Evolutionary conservation across 2,113 vertebrate species (phyloP).

Genomic region (Nibea albiflora): DNA sequence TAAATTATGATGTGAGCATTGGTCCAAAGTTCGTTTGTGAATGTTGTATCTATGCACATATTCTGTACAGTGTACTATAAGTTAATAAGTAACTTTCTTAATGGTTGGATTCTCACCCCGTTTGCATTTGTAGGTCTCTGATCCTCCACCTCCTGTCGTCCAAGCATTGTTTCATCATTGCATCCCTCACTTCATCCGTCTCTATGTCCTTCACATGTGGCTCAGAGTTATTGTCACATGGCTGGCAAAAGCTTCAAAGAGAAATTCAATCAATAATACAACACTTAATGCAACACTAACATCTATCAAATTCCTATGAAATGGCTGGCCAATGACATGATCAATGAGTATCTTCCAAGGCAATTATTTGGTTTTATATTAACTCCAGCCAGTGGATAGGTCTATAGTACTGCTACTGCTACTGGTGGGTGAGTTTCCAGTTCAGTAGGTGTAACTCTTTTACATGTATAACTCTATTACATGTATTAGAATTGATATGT

Average conservation of each 20-base stretch:
- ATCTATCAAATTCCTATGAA: background rate
- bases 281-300: background rate
- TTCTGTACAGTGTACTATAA: too few species aligned
- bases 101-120: constrained; percentile 21
- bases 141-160: constrained; percentile 6
- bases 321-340: background rate
- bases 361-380: background rate
- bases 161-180: too few species aligned
- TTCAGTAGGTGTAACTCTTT: background rate
- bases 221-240: background rate
- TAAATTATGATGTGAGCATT: too few species aligned
- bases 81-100: too few species aligned
- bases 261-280: constrained; percentile 6
- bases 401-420: background rate
- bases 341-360: background rate
- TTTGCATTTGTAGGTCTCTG: constrained; percentile 26
- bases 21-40: too few species aligned
- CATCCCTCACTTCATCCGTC: background rate
- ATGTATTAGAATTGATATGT: background rate
- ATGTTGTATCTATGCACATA: too few species aligned
- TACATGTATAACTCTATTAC: too few species aligned
- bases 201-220: background rate
- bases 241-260: background rate
- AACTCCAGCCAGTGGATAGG: too few species aligned
- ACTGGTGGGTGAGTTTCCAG: background rate